These are phyloP conservation scores for Oedothorax gibbosus DNA, from an alignment of 1,140 invertebrate genomes.

Conservation along the genomic window DNA sequence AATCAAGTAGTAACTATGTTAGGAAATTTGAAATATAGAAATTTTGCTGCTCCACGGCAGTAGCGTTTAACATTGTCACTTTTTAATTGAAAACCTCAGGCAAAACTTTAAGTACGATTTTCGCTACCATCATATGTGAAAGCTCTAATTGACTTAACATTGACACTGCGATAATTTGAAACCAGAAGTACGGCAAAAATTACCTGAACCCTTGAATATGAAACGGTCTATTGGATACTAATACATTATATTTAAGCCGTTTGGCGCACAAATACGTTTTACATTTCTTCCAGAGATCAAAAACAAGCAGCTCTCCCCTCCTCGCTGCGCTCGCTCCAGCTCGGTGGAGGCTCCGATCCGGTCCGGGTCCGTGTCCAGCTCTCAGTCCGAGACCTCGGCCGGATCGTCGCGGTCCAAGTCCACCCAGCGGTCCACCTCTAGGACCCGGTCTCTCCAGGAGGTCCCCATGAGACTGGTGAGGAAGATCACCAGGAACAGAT, in stretches of 20 bases:
- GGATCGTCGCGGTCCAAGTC: conserved; percentile 29
- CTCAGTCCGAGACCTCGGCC: conserved; percentile 31
- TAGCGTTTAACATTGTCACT: too few species aligned
- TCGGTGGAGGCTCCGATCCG: conserved; percentile 6
- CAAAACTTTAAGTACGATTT: neutral
- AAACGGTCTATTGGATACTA: too few species aligned
- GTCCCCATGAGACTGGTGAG: conserved; percentile 29
- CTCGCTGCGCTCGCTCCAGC: neutral
- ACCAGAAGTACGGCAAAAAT: neutral
- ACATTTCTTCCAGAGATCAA: conserved; percentile 26
- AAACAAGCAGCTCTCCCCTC: conserved; percentile 35
- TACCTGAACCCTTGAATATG: too few species aligned
- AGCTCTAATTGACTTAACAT: neutral
- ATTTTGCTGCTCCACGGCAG: too few species aligned
- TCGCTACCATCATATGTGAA: neutral
- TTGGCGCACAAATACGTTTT: neutral
- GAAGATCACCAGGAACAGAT: conserved; percentile 39
- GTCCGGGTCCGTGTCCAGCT: conserved; percentile 28
- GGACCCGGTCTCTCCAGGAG: conserved; percentile 12
- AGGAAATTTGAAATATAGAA: too few species aligned
- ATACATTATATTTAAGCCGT: too few species aligned
- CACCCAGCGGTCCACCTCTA: neutral
- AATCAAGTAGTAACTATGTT: too few species aligned
- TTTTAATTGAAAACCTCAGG: too few species aligned
- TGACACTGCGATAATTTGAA: neutral